Base-by-base conservation (phyloP, 2,113 vertebrate species). In the Spilogale gracilis region DNA sequence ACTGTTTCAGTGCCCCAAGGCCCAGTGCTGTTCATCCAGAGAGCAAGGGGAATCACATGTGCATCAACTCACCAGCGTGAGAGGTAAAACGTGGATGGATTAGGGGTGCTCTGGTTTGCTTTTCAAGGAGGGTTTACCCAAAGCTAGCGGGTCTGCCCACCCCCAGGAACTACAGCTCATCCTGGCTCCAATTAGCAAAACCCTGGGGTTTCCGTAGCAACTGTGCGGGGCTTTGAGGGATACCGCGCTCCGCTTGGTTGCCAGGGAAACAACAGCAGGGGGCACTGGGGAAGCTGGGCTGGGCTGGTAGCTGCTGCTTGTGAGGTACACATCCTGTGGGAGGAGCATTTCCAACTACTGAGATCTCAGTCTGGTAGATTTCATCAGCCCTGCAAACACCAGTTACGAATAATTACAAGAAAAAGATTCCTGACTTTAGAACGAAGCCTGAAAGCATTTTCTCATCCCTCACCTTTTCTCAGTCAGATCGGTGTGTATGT, bases 201-300 rank as follows among this genome's bases (percentile, higher is more conserved):
- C 96, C 61, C 92, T 92, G 20, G 96, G 92, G 86, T 98, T 97
- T 98, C 94, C 5, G 50, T 92, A 96, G 92, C 95, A 98, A 97
- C 95, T 95, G 93, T 80, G 74, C 56, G 69, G 94, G 93, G 91
- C 96, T 96, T 97, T 60, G 69, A 52, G 78, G 95, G 95, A 63
- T 91, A 58, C 92, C 45, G 91, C 74, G 27, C 73, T 52, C 79
- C 86, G 95, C 38, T 25, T 80, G 60, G 97, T 98, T 98, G 97
- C 98, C 86, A 98, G 80, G 96, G 97, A 96, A 97, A 97, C 97
- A 93, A 60, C 52, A 88, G 4, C 83, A 85, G 90, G 43, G 95
- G 83, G n/a, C 78, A 96, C 50, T 13, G 50, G 67, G 90, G 52
- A 95, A 91, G 89, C 65, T 82, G 78, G 52, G 83, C 23, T 54